Evolutionary conservation across 2,113 vertebrate species (phyloP), one percentile per base, ranked within the genome.

Genomic region (Crocuta crocuta): DNA sequence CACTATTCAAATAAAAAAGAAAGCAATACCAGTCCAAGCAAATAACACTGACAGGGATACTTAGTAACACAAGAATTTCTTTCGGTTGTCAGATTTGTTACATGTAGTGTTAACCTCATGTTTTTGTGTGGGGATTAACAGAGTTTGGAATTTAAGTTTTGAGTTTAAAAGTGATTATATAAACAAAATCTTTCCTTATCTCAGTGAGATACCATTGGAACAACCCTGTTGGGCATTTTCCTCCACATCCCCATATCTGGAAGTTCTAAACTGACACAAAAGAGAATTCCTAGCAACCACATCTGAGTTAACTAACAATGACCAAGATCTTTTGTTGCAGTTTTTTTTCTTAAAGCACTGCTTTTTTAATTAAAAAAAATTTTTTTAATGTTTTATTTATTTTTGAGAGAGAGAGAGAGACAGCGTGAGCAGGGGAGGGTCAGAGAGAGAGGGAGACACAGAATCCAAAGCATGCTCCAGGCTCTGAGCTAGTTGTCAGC

Each of bases 131-230:
- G 35, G 65, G 58, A 68, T 97, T 85, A 88, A n/a, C 19, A 39
- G 65, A 87, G 17, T 80, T 53, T 95, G 31, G 24, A 97, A 86
- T 94, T 95, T 43, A 95, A 89, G 71, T 88, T 84, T 26, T 93
- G 78, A 78, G 12, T 95, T 96, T 95, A 89, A n/a, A 97, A 96
- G 23, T 90, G 23, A 58, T 15, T 55, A 89, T 35, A 16, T 65
- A 89, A 89, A 81, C 15, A 84, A 73, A 83, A 43, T 43, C 2
- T 74, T 65, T 95, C 45, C 70, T 89, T 90, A 89, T 70, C 7
- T 96, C 13, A 84, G 50, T 28, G 50, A 84, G 94, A 55, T 91
- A 88, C 63, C 91, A 73, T 28, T 89, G 39, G 17, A 92, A 93
- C 26, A 82, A 50, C 11, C 68, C 11, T 78, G 7, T 3, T 91